phyloP scores from a whole-genome alignment of 2,113 vertebrate genomes.

The Progne subis region DNA sequence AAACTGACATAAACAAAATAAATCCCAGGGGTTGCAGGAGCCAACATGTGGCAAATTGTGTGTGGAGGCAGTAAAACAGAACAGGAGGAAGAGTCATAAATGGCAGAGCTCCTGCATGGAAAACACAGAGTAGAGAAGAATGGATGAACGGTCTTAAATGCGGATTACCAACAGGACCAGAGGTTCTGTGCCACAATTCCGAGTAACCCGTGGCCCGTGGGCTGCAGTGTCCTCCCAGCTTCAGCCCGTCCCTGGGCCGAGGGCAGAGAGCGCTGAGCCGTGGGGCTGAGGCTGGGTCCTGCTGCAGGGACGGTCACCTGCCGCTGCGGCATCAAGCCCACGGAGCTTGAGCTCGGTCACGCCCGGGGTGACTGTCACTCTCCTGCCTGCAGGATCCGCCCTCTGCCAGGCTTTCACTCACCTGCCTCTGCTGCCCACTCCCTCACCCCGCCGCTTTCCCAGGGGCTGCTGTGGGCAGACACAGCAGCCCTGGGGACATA shows the following conservation, averaged over 20 bases:
- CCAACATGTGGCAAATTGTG: neutral
- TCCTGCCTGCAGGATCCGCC: neutral
- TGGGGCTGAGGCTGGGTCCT: neutral
- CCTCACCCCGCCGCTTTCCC: neutral
- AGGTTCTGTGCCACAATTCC: neutral
- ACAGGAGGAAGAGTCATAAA: neutral
- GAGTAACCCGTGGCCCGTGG: neutral
- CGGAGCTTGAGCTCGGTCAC: neutral
- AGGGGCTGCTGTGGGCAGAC: neutral
- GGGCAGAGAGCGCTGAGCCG: neutral
- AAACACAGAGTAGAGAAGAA: neutral
- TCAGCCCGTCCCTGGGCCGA: accelerated
- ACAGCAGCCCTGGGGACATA: neutral
- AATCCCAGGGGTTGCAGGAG: neutral
- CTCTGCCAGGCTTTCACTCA: neutral
- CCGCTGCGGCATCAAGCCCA: neutral
- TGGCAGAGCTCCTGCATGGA: conserved; percentile 19
- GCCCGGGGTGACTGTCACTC: neutral
- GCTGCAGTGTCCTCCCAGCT: neutral
- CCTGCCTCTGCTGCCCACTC: neutral
- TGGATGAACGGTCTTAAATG: neutral
- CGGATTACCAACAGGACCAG: neutral
- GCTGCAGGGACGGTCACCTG: neutral
- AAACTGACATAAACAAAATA: neutral
- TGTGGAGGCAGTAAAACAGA: neutral